Evolutionary conservation across 2,888 invertebrate species (phyloP), one percentile per base, ranked within the genome.

Genomic region (Synanthedon andrenaeformis): DNA sequence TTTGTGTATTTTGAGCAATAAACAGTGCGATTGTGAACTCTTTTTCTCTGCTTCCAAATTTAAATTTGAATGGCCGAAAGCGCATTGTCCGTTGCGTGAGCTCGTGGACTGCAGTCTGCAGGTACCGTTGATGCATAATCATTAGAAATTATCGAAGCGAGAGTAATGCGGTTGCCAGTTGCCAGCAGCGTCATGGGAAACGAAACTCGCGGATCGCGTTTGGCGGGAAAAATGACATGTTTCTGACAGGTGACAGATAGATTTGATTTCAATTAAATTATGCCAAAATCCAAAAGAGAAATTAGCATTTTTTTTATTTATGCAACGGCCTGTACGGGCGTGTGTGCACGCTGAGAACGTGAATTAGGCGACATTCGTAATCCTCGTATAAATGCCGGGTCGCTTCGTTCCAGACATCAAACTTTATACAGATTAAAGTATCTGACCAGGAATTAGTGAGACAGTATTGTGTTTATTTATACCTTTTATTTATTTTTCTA

Each of bases 1-100:
- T 87, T 87, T 87, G 86, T 85, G 85, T 87, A 83, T 82, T 85
- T 87, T 86, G 72, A 81, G 86, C 79, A 86, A 87, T 87, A 87
- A 87, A 87, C 87, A 87, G 84, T 79, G 81, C 80, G 82, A 82
- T 83, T 82, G 81, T 83, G 69, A 74, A 72, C 66, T 69, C 69
- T 69, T 75, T 77, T 72, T 76, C 75, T 68, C 60, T 61, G n/a
- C 19, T 28, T 58, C 54, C 19, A 61, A 69, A 84, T 86, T 86
- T 77, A 66, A 82, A 84, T 85, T 60, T 75, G 73, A 84, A 86
- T 79, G 69, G 76, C 54, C 80, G 82, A 83, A 85, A 82, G 80
- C 76, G 80, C 76, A 84, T 85, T 87, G 87, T 85, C 82, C 85
- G 87, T 84, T 87, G 85, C 71, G 72, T 72, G 76, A 86, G 86